A percentile compares a stretch with the other conserved stretches of the same genome.
phyloP scores from a whole-genome alignment of 2,113 vertebrate genomes.

The Leptobrachium ailaonicum region DNA sequence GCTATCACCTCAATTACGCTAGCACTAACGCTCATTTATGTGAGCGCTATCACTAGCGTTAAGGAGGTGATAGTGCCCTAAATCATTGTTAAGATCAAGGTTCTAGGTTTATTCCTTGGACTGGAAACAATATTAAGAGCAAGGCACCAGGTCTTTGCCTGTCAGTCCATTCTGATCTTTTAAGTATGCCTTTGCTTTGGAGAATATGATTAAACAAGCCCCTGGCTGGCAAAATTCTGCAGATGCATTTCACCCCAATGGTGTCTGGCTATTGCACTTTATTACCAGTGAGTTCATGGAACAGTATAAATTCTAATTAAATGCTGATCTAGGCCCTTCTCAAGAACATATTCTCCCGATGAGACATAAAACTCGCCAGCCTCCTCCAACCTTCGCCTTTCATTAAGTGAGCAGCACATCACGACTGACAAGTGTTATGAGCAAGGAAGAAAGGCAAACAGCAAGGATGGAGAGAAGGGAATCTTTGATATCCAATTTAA shows the following conservation, averaged over 20 bases:
- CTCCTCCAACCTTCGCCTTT: conserved; percentile 9
- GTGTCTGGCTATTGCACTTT: neutral
- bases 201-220: neutral
- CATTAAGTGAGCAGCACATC: conserved; percentile 34
- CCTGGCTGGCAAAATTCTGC: neutral
- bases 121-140: no score
- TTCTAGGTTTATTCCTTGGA: no score
- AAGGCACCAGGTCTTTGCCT: no score
- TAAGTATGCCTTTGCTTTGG: no score
- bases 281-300: conserved; percentile 7
- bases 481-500: conserved; percentile 22
- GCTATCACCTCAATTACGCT: no score
- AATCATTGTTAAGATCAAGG: no score
- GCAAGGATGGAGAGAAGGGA: neutral
- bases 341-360: conserved; percentile 13
- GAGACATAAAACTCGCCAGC: conserved; percentile 1
- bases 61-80: no score
- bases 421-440: conserved; percentile 36
- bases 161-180: no score
- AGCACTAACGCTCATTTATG: no score
- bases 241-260: neutral
- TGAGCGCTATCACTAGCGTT: no score
- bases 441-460: conserved; percentile 18
- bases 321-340: conserved; percentile 31
- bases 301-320: conserved; percentile 29